Evolutionary conservation across 2,797 vertebrate species (phyloP).

Genomic region (Acipenser transmontanus): DNA sequence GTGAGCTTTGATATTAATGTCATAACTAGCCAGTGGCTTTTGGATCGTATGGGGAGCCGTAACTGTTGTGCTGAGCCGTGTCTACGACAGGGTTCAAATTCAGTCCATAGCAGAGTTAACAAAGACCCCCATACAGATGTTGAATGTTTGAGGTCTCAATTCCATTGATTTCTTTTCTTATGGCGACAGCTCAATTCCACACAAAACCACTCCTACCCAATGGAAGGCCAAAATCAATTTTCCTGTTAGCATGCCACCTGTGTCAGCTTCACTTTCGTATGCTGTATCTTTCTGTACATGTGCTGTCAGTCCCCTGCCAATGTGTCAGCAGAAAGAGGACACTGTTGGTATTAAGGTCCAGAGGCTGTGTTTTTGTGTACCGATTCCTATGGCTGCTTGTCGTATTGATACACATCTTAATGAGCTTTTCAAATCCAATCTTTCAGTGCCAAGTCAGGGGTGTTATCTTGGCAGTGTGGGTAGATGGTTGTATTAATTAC

Average conservation of each 20-base stretch:
- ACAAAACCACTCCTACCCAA: conserved; percentile 32
- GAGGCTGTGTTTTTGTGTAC: neutral
- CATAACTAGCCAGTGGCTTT: neutral
- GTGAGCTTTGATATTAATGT: conserved; percentile 22
- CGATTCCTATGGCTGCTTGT: conserved; percentile 3
- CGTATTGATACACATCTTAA: conserved; percentile 11
- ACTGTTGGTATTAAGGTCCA: conserved; percentile 27
- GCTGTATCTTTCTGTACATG: neutral
- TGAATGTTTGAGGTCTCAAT: conserved; percentile 12
- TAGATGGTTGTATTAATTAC: conserved; percentile 14
- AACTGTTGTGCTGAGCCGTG: neutral
- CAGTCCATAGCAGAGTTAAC: conserved; percentile 8
- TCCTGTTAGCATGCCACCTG: neutral
- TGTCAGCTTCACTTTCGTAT: neutral
- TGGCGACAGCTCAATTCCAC: conserved; percentile 24
- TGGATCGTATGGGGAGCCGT: neutral
- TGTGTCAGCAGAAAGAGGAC: conserved; percentile 6
- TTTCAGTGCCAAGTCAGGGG: conserved; percentile 16
- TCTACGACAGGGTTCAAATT: conserved; percentile 8
- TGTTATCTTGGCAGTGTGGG: neutral
- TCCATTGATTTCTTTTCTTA: conserved; percentile 15
- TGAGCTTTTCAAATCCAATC: conserved; percentile 4
- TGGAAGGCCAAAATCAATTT: conserved; percentile 33
- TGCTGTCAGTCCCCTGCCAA: neutral
- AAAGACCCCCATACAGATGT: conserved; percentile 12